These are phyloP conservation scores for Ceyx melanurus DNA, from an alignment of 2,113 vertebrate genomes.

Conservation along the genomic window DNA sequence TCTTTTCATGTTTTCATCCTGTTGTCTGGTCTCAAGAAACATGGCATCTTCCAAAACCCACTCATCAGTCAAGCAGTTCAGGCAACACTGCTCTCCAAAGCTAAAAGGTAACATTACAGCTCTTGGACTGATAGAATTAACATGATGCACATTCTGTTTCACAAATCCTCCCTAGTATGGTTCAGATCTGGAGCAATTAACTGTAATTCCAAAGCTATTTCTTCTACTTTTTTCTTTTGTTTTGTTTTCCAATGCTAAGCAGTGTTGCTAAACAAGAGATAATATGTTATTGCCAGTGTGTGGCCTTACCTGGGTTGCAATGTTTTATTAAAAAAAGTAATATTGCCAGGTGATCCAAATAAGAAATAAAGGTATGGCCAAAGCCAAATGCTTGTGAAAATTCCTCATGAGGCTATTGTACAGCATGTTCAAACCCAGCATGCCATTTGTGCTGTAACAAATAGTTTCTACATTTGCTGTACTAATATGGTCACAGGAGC, in stretches of 20 bases:
- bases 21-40: constrained; percentile 19
- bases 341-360: background rate
- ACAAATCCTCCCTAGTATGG: background rate
- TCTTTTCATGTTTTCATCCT: background rate
- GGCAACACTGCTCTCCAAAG: constrained; percentile 17
- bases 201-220: background rate
- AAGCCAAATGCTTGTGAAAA: background rate
- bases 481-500: background rate
- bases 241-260: background rate
- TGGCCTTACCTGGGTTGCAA: background rate
- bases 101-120: background rate
- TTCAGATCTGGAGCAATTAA: background rate
- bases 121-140: background rate
- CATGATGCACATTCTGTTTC: background rate
- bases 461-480: background rate
- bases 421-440: background rate
- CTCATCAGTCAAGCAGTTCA: background rate
- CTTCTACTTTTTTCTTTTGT: background rate
- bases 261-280: background rate
- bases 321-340: background rate
- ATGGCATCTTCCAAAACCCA: constrained; percentile 2
- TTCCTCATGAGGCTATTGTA: background rate
- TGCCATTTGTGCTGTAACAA: background rate
- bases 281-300: background rate
- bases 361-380: background rate